Conservation (phyloP, 2,888 invertebrate genomes). For the Mythimna impura region DNA sequence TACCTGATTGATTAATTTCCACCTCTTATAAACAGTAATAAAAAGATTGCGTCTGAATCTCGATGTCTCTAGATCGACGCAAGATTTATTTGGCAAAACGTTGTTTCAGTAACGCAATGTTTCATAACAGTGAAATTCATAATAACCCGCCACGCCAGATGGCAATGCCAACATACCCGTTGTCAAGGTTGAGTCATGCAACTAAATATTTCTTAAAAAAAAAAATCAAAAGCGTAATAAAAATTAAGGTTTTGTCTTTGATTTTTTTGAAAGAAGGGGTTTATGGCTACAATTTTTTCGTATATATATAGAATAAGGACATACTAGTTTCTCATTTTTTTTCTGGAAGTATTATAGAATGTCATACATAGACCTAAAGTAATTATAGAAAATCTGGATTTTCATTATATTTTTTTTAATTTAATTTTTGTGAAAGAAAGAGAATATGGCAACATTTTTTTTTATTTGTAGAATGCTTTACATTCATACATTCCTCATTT, state of each 20-base stretch:
- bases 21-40: conserved; percentile 13
- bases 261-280: not conserved
- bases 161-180: conserved; percentile 76
- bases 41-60: conserved; percentile 59
- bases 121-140: conserved; percentile 83
- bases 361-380: no score
- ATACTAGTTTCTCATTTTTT: no score
- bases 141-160: conserved; percentile 70
- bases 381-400: no score
- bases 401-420: no score
- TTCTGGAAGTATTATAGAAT: no score
- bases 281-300: no score
- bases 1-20: conserved; percentile 17
- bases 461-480: no score
- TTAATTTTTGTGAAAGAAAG: no score
- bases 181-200: conserved; percentile 71
- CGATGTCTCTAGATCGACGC: conserved; percentile 62
- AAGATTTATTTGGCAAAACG: conserved; percentile 73
- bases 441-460: no score
- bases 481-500: no score
- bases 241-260: not conserved
- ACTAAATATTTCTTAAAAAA: conserved; percentile 42
- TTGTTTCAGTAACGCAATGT: conserved; percentile 77
- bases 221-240: conserved; percentile 21
- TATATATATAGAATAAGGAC: no score